Base-by-base conservation (phyloP, 2,797 vertebrate species). In the Enoplosus armatus region DNA sequence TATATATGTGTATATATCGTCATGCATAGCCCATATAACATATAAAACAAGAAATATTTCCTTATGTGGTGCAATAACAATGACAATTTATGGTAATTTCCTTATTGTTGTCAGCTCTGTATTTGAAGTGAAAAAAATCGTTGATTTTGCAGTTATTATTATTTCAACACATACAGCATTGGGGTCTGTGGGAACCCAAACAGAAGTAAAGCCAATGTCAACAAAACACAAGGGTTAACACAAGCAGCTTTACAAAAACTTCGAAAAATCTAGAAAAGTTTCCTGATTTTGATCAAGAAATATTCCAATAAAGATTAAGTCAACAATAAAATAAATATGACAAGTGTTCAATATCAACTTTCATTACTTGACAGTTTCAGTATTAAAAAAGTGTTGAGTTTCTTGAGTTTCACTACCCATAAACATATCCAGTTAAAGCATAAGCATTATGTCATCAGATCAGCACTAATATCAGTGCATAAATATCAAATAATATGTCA, bases 401-500 rank as follows among this genome's bases (percentile, higher is more conserved):
- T n/a, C n/a, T n/a, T n/a, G n/a, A n/a, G n/a, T 20, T 41, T 3
- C 0, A 0, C 37, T 31, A n/a, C 16, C 5, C 0, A 8, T 8
- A 20, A 1, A 0, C 22, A 14, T 8, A 41, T 50, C 10, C 39
- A 48, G 26, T 20, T 65, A 18, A 53, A 70, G 53, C 22, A 37
- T 16, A 54, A 74, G 53, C 6, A 62, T 33, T 43, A 58, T 68
- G 18, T 80, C 53, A 67, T 45, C 68, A 66, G 27, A 71, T 69
- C 24, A 72, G 15, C 4, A 5, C 18, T 26, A 58, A 65, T 22
- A 61, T 33, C 45, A 24, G 37, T n/a, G 39, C 10, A 22, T 18
- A 50, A 68, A 67, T 60, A 58, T 63, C 35, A 77, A 72, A 78
- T 50, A 64, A 74, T 16, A 50, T 8, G 9, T 66, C 61, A 60